Percentiles rank a stretch among this genome's conserved stretches.
Conservation (phyloP, 1,140 invertebrate genomes). For the Drosophila nigromelanica region DNA sequence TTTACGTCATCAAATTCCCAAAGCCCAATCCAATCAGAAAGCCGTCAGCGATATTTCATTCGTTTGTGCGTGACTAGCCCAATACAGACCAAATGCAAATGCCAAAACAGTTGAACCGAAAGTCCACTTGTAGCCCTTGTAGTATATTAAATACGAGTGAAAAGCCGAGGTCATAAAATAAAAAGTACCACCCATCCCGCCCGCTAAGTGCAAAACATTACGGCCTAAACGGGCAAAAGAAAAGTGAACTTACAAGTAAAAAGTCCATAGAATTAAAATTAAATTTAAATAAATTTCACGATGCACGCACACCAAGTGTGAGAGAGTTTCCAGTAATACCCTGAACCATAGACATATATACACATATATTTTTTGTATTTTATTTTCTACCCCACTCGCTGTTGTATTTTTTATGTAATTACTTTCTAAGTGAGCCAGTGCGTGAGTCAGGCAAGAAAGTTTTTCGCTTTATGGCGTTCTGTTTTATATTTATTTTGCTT, state of each 20-base stretch:
- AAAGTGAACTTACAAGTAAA: conserved; percentile 36
- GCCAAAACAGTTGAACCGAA: conserved; percentile 22
- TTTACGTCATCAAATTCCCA: conserved; percentile 14
- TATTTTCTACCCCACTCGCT: conserved; percentile 22
- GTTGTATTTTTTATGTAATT: conserved; percentile 73
- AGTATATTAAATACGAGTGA: conserved; percentile 40
- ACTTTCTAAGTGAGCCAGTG: conserved; percentile 74
- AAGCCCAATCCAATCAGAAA: conserved; percentile 16
- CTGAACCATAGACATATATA: conserved; percentile 11
- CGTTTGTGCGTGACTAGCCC: conserved; percentile 57
- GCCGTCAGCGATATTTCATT: conserved; percentile 16
- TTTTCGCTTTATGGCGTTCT: conserved; percentile 66
- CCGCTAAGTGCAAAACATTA: conserved; percentile 18
- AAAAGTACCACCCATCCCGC: background rate
- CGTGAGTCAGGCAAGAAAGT: conserved; percentile 74
- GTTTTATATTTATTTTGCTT: conserved; percentile 27
- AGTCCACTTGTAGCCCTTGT: background rate
- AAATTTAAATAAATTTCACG: conserved; percentile 80
- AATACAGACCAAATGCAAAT: conserved; percentile 32
- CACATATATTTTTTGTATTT: conserved; percentile 8
- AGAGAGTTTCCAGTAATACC: conserved; percentile 11
- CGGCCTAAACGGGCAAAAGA: conserved; percentile 14
- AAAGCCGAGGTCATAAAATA: conserved; percentile 56
- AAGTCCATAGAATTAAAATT: conserved; percentile 71
- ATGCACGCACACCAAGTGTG: conserved; percentile 61